These are phyloP conservation scores for Folsomia candida DNA, from an alignment of 2,888 invertebrate genomes.

Conservation along the genomic window DNA sequence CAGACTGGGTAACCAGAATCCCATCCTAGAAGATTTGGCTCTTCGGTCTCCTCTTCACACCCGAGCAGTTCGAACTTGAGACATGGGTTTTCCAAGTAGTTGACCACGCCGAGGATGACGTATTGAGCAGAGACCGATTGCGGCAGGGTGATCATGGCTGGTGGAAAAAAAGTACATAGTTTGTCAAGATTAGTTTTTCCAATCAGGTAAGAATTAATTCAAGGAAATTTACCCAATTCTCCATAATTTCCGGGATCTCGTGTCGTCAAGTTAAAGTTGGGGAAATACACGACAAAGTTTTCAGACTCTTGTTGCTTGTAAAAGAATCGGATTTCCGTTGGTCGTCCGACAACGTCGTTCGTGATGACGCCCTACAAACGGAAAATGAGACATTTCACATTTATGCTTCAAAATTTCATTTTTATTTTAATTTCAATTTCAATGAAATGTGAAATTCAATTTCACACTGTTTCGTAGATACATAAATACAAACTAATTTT, in stretches of 20 bases:
- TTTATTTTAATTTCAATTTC: no score
- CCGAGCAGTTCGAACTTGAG: slow-evolving; percentile 94
- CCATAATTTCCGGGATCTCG: slow-evolving; percentile 95
- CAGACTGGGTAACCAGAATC: slow-evolving; percentile 91
- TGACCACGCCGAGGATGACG: slow-evolving; percentile 90
- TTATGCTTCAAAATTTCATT: no score
- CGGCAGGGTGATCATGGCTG: slow-evolving; percentile 90
- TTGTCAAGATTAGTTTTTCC: no score
- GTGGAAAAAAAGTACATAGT: no score
- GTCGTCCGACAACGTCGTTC: slow-evolving; percentile 90
- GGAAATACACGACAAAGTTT: slow-evolving; percentile 95
- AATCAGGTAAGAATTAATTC: no score
- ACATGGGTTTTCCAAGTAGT: slow-evolving; percentile 95
- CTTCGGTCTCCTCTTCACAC: slow-evolving; percentile 69
- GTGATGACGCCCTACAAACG: slow-evolving; percentile 92
- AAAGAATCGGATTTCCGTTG: slow-evolving; percentile 94
- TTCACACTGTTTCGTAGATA: no score
- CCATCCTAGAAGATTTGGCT: slow-evolving; percentile 81
- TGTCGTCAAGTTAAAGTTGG: slow-evolving; percentile 91
- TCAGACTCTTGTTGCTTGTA: slow-evolving; percentile 92
- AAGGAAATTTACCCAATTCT: no score
- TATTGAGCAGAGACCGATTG: slow-evolving; percentile 91
- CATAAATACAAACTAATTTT: no score
- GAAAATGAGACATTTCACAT: no score
- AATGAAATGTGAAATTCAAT: no score